Evolutionary conservation across 2,113 vertebrate species (phyloP).

Genomic region (Oceanites oceanicus): DNA sequence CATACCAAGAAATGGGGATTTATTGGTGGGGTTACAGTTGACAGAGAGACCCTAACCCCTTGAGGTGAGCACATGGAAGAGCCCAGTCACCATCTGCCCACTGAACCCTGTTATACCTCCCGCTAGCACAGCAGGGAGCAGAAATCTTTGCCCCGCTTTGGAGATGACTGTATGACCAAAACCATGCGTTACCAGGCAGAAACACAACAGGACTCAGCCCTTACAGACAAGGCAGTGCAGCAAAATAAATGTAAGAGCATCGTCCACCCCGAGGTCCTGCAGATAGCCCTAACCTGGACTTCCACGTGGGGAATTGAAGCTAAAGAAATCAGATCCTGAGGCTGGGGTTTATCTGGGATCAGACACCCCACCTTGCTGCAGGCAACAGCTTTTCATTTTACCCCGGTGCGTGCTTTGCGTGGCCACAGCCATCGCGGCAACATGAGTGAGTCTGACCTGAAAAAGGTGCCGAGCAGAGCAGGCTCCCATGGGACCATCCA

Average conservation of each 20-base stretch:
- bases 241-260: not conserved
- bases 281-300: not conserved
- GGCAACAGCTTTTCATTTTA: accelerated
- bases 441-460: accelerated
- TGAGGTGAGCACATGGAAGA: accelerated
- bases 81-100: accelerated
- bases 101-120: not conserved
- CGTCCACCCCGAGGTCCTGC: accelerated
- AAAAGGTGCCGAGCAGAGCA: not conserved
- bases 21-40: not conserved
- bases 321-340: not conserved
- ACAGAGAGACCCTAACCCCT: no score
- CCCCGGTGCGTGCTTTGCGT: accelerated
- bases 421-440: accelerated
- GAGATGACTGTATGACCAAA: not conserved
- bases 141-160: accelerated
- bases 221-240: not conserved
- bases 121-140: not conserved
- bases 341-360: not conserved
- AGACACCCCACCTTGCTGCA: not conserved
- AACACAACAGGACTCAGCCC: not conserved
- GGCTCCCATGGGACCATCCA: accelerated
- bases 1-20: not conserved
- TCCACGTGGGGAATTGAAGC: not conserved
- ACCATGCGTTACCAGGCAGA: accelerated